phyloP scores from a whole-genome alignment of 2,113 vertebrate species.

The Larimichthys crocea region DNA sequence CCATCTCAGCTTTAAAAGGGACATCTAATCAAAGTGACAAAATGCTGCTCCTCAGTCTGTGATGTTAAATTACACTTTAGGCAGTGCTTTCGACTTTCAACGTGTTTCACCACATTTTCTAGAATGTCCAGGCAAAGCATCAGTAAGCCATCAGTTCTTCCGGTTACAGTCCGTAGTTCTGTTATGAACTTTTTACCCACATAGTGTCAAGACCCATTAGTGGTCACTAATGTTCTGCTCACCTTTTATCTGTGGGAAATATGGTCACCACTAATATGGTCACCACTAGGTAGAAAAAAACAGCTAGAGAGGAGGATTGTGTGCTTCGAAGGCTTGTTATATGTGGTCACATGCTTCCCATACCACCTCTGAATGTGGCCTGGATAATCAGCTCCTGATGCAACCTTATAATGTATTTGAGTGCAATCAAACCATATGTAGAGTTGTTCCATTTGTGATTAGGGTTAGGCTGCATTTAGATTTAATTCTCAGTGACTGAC shows the following conservation, averaged over 20 bases:
- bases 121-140: not conserved
- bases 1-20: slow-evolving; percentile 11
- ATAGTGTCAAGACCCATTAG: not conserved
- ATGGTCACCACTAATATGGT: not conserved
- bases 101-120: slow-evolving; percentile 52
- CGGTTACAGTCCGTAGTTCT: not conserved
- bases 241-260: not conserved
- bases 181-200: not conserved
- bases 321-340: too few species aligned
- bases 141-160: not conserved
- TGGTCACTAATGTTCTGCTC: slow-evolving; percentile 1
- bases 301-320: not conserved
- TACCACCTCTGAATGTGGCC: not conserved
- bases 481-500: not conserved
- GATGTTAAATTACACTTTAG: too few species aligned
- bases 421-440: slow-evolving; percentile 1
- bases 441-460: not conserved
- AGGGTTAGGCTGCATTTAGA: not conserved
- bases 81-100: slow-evolving; percentile 5
- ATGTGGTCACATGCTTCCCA: not conserved
- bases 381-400: not conserved
- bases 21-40: slow-evolving; percentile 16
- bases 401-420: not conserved
- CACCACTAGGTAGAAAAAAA: too few species aligned
- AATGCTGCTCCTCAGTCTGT: slow-evolving; percentile 3